phyloP scores from a whole-genome alignment of 2,113 vertebrate genomes.

The Strix uralensis region DNA sequence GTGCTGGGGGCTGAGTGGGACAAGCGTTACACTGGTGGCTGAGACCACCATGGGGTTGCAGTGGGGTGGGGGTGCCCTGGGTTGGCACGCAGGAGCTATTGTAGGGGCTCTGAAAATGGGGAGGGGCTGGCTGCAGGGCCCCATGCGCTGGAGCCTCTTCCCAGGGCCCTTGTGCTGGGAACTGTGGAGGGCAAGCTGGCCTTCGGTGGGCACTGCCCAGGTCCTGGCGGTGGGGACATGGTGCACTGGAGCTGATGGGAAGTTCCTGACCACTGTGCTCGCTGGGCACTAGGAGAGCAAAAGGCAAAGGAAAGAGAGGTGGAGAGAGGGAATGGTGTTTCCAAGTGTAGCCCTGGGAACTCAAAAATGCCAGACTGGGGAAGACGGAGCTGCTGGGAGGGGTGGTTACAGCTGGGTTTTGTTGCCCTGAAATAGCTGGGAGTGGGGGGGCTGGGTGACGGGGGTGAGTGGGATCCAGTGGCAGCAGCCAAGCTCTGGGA shows the following conservation, averaged over 20 bases:
- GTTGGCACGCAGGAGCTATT: neutral
- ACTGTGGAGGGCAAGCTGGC: neutral
- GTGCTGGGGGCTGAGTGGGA: neutral
- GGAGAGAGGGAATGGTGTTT: neutral
- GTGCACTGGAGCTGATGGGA: neutral
- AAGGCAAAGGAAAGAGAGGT: neutral
- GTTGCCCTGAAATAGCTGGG: neutral
- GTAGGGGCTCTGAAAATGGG: neutral
- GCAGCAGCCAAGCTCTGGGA: neutral
- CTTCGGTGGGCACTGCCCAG: neutral
- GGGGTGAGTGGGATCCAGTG: neutral
- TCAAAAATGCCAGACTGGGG: neutral
- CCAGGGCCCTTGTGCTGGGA: neutral
- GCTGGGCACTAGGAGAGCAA: rapidly evolving
- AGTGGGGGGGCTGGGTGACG: neutral
- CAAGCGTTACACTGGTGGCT: neutral
- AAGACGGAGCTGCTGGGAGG: neutral
- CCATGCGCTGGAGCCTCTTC: neutral
- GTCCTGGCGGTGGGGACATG: rapidly evolving
- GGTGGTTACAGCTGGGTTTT: neutral
- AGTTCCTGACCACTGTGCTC: neutral
- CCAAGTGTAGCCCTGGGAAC: neutral
- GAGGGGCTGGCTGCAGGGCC: neutral
- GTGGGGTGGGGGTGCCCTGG: neutral
- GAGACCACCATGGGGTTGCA: neutral